Base-by-base conservation (phyloP, 2,797 vertebrate species). In the Molossus alvarezi region DNA sequence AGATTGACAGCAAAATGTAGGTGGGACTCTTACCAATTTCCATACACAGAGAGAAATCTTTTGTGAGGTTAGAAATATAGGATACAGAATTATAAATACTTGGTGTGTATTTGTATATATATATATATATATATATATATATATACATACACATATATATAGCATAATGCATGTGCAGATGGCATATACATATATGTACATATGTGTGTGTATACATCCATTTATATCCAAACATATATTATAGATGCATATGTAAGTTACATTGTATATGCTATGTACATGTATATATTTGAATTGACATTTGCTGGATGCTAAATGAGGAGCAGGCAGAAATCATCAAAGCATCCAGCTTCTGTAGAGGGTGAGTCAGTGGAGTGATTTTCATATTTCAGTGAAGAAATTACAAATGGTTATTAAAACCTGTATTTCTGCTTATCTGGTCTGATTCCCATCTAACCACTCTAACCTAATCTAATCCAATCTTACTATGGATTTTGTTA, bases 371-470 rank as follows among this genome's bases (percentile, higher is more conserved):
- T 27, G 29, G 21, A 60, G 27, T 27, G 45, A 89, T 75, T 83
- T 91, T 90, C 29, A 69, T 75, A 90, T 79, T 48, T 93, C 77
- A 95, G 27, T 62, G 33, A 64, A 85, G 67, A 96, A 85, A 48
- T 48, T 72, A 58, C 3, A 77, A 64, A 75, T 48, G 73, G 65
- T 60, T 93, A 80, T 57, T 83, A 89, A 80, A 95, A 67, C 41
- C 69, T 37, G 23, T 51, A 48, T 73, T 77, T 96, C 65, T 85
- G 33, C 10, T 62, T 58, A 64, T 62, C 18, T 67, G 33, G 11
- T 83, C 48, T 58, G 62, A 89, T 18, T 95, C 67, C 10, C 12
- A 53, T 20, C 77, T 48, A 57, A 64, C 48, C 69, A 60, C 62
- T 85, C 45, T 41, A 9, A 86, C 33, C 73, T 51, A 55, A 76